Evolutionary conservation across 2,888 invertebrate genomes (phyloP).

Genomic region (Machimus atricapillus): DNA sequence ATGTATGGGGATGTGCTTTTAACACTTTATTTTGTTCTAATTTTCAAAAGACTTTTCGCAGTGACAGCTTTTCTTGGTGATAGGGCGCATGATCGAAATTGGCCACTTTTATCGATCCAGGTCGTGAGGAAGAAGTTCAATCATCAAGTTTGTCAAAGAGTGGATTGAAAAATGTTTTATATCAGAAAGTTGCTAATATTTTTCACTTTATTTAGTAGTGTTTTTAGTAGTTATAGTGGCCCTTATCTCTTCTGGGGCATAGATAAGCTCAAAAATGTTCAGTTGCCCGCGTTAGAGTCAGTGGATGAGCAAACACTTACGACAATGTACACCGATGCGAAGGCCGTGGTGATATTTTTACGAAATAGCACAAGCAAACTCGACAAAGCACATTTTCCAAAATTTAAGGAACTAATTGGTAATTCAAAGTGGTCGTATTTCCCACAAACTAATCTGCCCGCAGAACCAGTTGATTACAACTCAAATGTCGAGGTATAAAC

Average conservation of each 20-base stretch:
- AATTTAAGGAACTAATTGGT: constrained; percentile 66
- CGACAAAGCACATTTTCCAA: constrained; percentile 66
- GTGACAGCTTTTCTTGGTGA: constrained; percentile 40
- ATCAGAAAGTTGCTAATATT: neutral
- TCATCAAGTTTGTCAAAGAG: neutral
- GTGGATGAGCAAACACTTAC: constrained; percentile 67
- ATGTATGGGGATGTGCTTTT: neutral
- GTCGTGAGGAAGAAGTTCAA: neutral
- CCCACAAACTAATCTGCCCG: constrained; percentile 67
- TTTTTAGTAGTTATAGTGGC: constrained; percentile 65
- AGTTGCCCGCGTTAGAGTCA: constrained; percentile 65
- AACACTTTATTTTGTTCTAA: neutral
- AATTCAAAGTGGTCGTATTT: constrained; percentile 65
- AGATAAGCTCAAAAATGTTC: constrained; percentile 63
- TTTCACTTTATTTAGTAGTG: neutral
- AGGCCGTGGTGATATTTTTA: constrained; percentile 68
- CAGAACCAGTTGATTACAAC: constrained; percentile 69
- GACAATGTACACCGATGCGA: constrained; percentile 67
- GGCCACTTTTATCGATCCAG: constrained; percentile 1
- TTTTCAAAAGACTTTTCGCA: neutral
- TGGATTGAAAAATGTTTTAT: constrained; percentile 2
- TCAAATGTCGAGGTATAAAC: constrained; percentile 67
- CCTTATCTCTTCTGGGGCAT: constrained; percentile 70
- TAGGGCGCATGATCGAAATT: neutral
- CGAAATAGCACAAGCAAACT: constrained; percentile 67